Base-by-base conservation (phyloP, 1,140 invertebrate species). In the Rhagoletis zephyria region DNA sequence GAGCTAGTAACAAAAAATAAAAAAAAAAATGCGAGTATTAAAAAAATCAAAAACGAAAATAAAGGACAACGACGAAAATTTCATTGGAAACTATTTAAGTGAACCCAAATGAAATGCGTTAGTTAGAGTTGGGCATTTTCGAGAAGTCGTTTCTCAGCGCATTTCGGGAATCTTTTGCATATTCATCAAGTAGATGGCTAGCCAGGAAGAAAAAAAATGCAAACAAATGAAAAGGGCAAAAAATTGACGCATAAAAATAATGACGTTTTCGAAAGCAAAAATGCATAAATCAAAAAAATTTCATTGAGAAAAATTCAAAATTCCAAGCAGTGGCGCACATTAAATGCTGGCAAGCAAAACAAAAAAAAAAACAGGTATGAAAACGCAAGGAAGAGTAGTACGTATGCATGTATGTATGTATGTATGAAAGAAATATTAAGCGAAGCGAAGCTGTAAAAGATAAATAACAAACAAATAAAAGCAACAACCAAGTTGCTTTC, bases 51-150 rank as follows among this genome's bases (percentile, higher is more conserved):
- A n/a, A 87, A 85, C 56, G 70, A 65, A 67, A 85, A 65, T 60
- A 19, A 61, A 59, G 45, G 85, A 51, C 59, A 12, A 16, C 87
- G 87, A 56, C 81, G 90, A 91, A 88, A 89, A 89, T 90, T 91
- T 91, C 91, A 91, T 91, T 90, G 91, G 91, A 91, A 91, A 91
- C 91, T 91, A 91, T 91, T 91, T 91, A 89, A 90, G 30, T 3
- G 6, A 63, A 85, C 40, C 30, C 40, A 61, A 61, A 60, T 14
- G 74, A 81, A 30, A 65, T 65, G 74, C 48, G 48, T 81, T 77
- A 4, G 64, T 67, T n/a, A n/a, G 19, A 4, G 30, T 30, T 30
- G 56, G 48, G 59, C 48, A 61, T 3, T 85, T 86, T 64, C 85
- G 42, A 86, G 85, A 86, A 61, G 59, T 86, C 59, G 59, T 86